Evolutionary conservation across 2,888 invertebrate species (phyloP).

Genomic region (Penaeus monodon): DNA sequence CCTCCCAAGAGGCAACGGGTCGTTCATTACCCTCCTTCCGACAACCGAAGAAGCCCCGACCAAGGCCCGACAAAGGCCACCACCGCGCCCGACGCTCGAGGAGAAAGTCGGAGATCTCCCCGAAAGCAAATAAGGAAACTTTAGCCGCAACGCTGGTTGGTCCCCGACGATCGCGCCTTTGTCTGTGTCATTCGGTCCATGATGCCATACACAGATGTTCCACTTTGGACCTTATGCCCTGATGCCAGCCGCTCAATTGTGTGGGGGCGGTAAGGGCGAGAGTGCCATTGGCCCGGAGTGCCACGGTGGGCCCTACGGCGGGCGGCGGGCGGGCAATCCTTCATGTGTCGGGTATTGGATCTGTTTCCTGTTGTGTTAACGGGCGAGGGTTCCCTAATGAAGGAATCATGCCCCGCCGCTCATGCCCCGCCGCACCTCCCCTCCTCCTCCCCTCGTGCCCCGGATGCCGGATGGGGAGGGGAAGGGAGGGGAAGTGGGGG

Average conservation of each 20-base stretch:
- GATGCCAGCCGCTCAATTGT: constrained; percentile 6
- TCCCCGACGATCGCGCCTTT: neutral
- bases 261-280: constrained; percentile 24
- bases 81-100: too few relatives aligned
- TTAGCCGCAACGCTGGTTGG: neutral
- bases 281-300: constrained; percentile 13
- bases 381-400: constrained; percentile 47
- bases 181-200: constrained; percentile 4
- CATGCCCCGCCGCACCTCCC: constrained; percentile 5
- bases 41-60: too few relatives aligned
- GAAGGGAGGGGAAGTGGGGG: too few relatives aligned
- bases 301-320: constrained; percentile 10
- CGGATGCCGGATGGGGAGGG: too few relatives aligned
- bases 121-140: neutral
- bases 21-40: too few relatives aligned
- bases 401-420: constrained; percentile 46
- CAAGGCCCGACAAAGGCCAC: too few relatives aligned
- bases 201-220: neutral
- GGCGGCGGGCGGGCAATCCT: constrained; percentile 26
- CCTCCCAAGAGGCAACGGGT: too few relatives aligned
- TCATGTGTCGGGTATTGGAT: constrained; percentile 48
- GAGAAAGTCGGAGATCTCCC: too few relatives aligned
- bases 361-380: constrained; percentile 54
- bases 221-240: neutral
- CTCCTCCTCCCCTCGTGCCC: neutral